A percentile compares a stretch with the other conserved stretches of the same genome.
Evolutionary conservation across 37 sponge, comb jelly and placozoan genomes (phyloP).

Genomic region (Lycopodina hypogea): DNA sequence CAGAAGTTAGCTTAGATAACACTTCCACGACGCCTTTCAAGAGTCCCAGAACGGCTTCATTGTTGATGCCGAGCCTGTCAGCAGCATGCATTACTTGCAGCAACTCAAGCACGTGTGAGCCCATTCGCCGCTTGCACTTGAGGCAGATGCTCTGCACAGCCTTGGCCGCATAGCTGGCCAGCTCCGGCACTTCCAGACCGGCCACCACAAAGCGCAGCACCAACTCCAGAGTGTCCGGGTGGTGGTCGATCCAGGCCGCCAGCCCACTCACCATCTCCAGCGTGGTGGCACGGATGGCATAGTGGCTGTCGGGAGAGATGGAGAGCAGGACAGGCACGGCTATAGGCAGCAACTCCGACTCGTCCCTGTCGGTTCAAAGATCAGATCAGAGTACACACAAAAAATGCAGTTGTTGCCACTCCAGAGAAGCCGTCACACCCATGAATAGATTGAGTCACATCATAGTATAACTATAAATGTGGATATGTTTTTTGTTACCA

Average conservation of each 20-base stretch:
- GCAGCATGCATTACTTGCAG: constrained; percentile 68
- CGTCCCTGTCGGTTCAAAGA: constrained; percentile 42
- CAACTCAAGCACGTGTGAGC: constrained; percentile 53
- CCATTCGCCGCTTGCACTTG: constrained; percentile 61
- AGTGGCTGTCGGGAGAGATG: constrained; percentile 55
- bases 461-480: background rate
- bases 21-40: constrained; percentile 57
- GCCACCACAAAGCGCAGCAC: constrained; percentile 58
- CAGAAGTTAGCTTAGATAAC: constrained; percentile 25
- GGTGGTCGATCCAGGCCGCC: constrained; percentile 67
- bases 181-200: constrained; percentile 40
- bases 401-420: background rate
- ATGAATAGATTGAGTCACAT: too few relatives aligned
- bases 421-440: too few relatives aligned
- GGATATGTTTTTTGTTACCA: background rate
- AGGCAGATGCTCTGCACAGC: constrained; percentile 68
- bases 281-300: constrained; percentile 51
- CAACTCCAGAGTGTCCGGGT: constrained; percentile 54
- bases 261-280: constrained; percentile 52
- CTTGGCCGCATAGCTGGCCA: constrained; percentile 66
- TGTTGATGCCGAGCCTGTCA: constrained; percentile 56
- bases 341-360: constrained; percentile 61
- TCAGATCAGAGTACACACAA: background rate
- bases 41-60: constrained; percentile 65
- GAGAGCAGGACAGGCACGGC: constrained; percentile 60